A percentile compares a stretch with the other conserved stretches of the same genome.
Evolutionary conservation across 2,888 invertebrate species (phyloP).

Genomic region (Lasioglossum calceatum): DNA sequence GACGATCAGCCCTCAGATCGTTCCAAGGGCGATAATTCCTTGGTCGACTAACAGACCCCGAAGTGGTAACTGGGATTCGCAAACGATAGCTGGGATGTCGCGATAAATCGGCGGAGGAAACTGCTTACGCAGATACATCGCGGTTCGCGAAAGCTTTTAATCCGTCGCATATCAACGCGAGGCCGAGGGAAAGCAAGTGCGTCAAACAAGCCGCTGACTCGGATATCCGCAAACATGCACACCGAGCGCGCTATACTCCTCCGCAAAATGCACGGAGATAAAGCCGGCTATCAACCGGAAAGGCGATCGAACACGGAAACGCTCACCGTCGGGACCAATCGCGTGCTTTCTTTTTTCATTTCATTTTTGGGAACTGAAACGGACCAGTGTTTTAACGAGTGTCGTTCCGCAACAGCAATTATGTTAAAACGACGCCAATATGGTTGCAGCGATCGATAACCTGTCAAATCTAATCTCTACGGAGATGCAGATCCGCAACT

Average conservation of each 20-base stretch:
- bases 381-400: neutral
- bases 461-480: too few species aligned
- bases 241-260: neutral
- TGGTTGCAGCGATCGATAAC: too few species aligned
- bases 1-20: too few species aligned
- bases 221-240: conserved; percentile 20
- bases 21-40: neutral
- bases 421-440: neutral
- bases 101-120: conserved; percentile 46
- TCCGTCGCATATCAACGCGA: conserved; percentile 35
- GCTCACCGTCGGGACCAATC: neutral
- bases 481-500: too few species aligned
- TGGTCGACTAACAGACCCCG: neutral
- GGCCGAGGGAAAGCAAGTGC: conserved; percentile 2
- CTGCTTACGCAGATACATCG: conserved; percentile 50
- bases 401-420: neutral
- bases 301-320: neutral
- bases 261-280: neutral
- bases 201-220: conserved; percentile 12
- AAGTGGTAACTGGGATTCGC: neutral
- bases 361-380: neutral
- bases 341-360: neutral
- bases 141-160: conserved; percentile 42
- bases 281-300: neutral
- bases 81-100: neutral